Evolutionary conservation across 2,888 invertebrate genomes (phyloP).

Genomic region (Melangyna quadrimaculata): DNA sequence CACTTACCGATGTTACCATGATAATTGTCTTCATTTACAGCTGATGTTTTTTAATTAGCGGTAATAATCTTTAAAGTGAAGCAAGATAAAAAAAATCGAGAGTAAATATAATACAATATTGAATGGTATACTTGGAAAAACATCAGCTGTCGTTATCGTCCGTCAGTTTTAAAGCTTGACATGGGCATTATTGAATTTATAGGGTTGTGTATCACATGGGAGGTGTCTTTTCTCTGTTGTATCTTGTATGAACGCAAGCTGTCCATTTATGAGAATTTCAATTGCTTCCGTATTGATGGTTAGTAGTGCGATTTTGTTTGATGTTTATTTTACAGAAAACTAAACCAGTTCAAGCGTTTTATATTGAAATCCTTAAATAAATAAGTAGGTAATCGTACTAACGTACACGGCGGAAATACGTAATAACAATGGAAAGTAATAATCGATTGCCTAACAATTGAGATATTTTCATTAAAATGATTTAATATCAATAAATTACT

Average conservation of each 20-base stretch:
- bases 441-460: background rate
- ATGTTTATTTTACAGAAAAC: slow-evolving; percentile 16
- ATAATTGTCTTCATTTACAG: slow-evolving; percentile 53
- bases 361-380: background rate
- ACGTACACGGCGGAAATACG: slow-evolving; percentile 19
- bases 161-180: slow-evolving; percentile 4
- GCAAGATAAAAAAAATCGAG: background rate
- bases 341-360: slow-evolving; percentile 24
- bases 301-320: slow-evolving; percentile 6
- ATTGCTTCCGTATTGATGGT: slow-evolving; percentile 53
- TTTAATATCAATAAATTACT: background rate
- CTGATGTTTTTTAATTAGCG: slow-evolving; percentile 56
- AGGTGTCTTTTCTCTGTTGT: too few species aligned
- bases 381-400: background rate
- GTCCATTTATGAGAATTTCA: slow-evolving; percentile 6
- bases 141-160: background rate
- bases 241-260: background rate
- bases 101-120: background rate
- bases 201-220: slow-evolving; percentile 24
- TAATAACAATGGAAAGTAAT: background rate
- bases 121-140: background rate
- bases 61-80: slow-evolving; percentile 35
- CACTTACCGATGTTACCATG: slow-evolving; percentile 28
- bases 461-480: background rate
- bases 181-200: slow-evolving; percentile 24